A percentile compares a stretch with the other conserved stretches of the same genome.
phyloP scores from a whole-genome alignment of 2,797 vertebrate species.

The Jordanella pulchra region DNA sequence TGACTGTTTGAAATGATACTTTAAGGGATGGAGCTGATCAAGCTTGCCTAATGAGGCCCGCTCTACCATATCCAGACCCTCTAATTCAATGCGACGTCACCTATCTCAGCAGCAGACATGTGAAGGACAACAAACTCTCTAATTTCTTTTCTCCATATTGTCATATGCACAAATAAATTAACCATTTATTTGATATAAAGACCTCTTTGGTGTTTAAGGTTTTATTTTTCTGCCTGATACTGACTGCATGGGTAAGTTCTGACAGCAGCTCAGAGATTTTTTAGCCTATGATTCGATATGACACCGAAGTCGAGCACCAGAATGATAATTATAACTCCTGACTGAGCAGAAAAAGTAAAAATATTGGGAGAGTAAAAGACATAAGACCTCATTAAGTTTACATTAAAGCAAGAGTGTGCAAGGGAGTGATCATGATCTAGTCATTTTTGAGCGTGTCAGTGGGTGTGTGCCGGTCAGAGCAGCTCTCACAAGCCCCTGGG shows the following conservation, averaged over 20 bases:
- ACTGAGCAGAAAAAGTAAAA: constrained; percentile 30
- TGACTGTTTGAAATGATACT: neutral
- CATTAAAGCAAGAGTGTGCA: constrained; percentile 30
- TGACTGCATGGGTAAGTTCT: constrained; percentile 25
- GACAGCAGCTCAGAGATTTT: constrained; percentile 25
- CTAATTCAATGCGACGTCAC: neutral
- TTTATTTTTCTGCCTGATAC: neutral
- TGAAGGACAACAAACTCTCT: neutral
- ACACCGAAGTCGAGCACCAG: constrained; percentile 28
- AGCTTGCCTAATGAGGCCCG: neutral
- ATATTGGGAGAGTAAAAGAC: constrained; percentile 30
- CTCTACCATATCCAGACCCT: neutral
- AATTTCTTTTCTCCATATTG: neutral
- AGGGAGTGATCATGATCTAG: constrained; percentile 30
- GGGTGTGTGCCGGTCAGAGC: constrained; percentile 52
- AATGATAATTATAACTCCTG: constrained; percentile 49
- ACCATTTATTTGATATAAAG: neutral
- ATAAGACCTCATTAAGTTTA: constrained; percentile 74
- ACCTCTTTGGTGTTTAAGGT: no score
- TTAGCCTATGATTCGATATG: constrained; percentile 45
- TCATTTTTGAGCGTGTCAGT: constrained; percentile 34
- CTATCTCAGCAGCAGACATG: neutral
- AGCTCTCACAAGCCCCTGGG: constrained; percentile 59
- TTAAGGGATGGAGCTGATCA: constrained; percentile 2
- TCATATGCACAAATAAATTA: neutral